These are phyloP conservation scores for Drosophila auraria DNA, from an alignment of 1,140 invertebrate genomes.

Conservation along the genomic window DNA sequence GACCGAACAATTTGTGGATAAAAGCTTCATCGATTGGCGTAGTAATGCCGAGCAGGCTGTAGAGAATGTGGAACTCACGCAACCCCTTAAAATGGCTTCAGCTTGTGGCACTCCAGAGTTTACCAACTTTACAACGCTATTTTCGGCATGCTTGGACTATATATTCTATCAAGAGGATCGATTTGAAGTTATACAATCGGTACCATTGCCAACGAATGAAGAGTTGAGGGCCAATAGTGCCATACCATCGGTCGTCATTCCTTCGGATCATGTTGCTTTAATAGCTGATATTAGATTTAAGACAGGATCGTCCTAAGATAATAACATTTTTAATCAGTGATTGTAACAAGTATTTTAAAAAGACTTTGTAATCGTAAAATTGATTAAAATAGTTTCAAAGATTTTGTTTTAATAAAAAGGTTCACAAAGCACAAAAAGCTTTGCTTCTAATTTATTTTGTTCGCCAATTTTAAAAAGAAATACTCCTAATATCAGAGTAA, in stretches of 20 bases:
- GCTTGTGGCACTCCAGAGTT: constrained; percentile 91
- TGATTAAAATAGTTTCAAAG: not conserved
- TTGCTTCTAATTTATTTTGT: too few relatives aligned
- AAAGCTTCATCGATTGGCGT: constrained; percentile 89
- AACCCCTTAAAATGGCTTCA: constrained; percentile 88
- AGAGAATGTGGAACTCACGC: constrained; percentile 87
- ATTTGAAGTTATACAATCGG: constrained; percentile 88
- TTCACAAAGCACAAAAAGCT: not conserved
- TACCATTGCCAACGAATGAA: constrained; percentile 92
- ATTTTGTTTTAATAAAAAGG: not conserved
- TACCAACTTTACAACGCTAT: constrained; percentile 94
- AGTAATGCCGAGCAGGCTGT: constrained; percentile 90
- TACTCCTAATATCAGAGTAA: too few relatives aligned
- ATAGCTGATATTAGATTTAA: constrained; percentile 90
- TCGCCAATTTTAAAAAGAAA: too few relatives aligned
- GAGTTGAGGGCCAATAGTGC: constrained; percentile 90
- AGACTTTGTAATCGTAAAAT: not conserved
- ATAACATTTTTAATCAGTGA: too few relatives aligned
- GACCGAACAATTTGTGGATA: constrained; percentile 88
- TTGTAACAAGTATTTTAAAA: not conserved
- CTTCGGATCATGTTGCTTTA: constrained; percentile 96
- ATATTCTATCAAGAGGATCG: constrained; percentile 92
- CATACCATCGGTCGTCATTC: constrained; percentile 94
- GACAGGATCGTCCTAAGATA: not conserved
- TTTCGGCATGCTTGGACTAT: constrained; percentile 96